Base-by-base conservation (phyloP, 2,113 vertebrate species). In the Atlantisia rogersi region DNA sequence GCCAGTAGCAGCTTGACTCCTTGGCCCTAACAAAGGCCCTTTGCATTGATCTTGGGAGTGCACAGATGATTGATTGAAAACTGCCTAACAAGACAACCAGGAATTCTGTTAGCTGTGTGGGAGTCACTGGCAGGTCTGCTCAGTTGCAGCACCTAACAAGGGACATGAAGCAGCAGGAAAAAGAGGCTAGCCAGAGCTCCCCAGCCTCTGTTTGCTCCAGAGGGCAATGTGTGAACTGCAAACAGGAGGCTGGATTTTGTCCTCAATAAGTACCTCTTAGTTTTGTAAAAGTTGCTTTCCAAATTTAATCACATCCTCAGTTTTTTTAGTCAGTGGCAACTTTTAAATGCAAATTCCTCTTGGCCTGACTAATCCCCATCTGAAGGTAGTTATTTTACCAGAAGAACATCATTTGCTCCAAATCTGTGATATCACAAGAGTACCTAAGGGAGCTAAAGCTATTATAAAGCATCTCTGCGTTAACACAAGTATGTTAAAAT, bases 31-130 rank as follows among this genome's bases (percentile, higher is more conserved):
- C 64, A 75, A 86, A 93, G 12, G 28, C 35, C 53, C 53, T 91
- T 84, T 91, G 73, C 69, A 76, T 89, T 94, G 70, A 85, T 86
- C 78, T 79, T 50, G 19, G 44, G 32, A 94, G 32, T 75, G 78
- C 32, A 74, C 73, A 78, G 59, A 50, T 88, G 67, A 92, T 52
- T 92, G 80, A 93, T 25, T 80, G 68, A 89, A 92, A 85, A 76
- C 31, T 86, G 60, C 42, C 73, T 81, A 79, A 86, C 39, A 40
- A 69, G 73, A 79, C 40, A 86, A 83, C 26, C 15, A 70, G 70
- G 68, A 67, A 75, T 92, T 89, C 73, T 31, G 12, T 75, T 40
- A 39, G n/a, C 44, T 78, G 63, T 14, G 52, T 92, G 76, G 90
- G 68, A 92, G 18, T 93, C 68, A 44, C 39, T 56, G 56, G 24